phyloP scores from a whole-genome alignment of 2,888 invertebrate species.

The Oscheius sp. region DNA sequence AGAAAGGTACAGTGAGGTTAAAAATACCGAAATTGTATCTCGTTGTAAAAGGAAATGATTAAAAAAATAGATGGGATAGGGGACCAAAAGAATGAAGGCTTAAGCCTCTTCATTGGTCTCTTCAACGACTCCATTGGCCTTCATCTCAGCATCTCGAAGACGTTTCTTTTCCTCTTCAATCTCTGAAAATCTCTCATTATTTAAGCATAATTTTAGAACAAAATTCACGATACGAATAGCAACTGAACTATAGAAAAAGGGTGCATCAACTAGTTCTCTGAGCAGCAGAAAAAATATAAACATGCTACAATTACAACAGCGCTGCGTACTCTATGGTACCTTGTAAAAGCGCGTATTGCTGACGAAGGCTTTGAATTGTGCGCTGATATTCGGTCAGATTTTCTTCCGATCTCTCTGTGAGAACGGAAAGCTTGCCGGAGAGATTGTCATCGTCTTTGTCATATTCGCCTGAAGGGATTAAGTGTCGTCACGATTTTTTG shows the following conservation, averaged over 20 bases:
- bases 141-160: slow-evolving; percentile 25
- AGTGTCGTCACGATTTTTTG: background rate
- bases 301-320: slow-evolving; percentile 6
- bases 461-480: slow-evolving; percentile 37
- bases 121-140: slow-evolving; percentile 38
- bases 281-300: too few relatives aligned
- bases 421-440: slow-evolving; percentile 67
- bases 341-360: slow-evolving; percentile 61
- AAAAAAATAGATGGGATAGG: background rate
- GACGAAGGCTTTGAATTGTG: slow-evolving; percentile 58
- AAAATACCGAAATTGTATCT: background rate
- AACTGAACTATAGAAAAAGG: background rate
- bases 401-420: slow-evolving; percentile 68
- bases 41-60: slow-evolving; percentile 6
- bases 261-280: slow-evolving; percentile 4
- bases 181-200: slow-evolving; percentile 34
- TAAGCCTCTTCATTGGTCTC: slow-evolving; percentile 36
- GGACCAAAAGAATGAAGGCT: background rate
- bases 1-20: background rate
- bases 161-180: slow-evolving; percentile 48
- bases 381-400: slow-evolving; percentile 67
- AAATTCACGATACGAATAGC: background rate
- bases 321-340: slow-evolving; percentile 30
- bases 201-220: background rate
- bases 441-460: slow-evolving; percentile 56